phyloP scores from a whole-genome alignment of 2,888 invertebrate genomes.

The Iselma pallidipennis region DNA sequence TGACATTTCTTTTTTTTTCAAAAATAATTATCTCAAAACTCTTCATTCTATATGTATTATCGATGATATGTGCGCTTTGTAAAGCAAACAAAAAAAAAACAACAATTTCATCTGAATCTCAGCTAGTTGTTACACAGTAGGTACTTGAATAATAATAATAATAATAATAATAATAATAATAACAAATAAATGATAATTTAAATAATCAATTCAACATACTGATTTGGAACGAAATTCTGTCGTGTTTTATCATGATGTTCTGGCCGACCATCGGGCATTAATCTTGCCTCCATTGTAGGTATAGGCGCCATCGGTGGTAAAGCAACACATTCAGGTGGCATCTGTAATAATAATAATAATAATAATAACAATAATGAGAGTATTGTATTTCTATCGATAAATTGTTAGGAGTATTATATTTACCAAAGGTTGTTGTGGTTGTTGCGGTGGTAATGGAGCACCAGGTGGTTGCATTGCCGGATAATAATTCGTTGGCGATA shows the following conservation, averaged over 20 bases:
- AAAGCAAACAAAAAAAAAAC: not conserved
- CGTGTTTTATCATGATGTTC: conserved; percentile 48
- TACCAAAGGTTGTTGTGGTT: conserved; percentile 52
- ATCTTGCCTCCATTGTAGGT: conserved; percentile 48
- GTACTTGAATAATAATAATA: conserved; percentile 8
- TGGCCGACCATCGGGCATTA: conserved; percentile 44
- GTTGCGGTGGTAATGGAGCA: conserved; percentile 37
- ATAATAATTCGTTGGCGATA: conserved; percentile 88
- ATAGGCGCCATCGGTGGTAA: conserved; percentile 47
- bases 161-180: conserved; percentile 4
- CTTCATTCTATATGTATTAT: no score
- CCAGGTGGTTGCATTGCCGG: conserved; percentile 61
- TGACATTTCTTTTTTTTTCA: not conserved
- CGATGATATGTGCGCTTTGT: conserved; percentile 30
- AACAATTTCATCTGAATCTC: conserved; percentile 5
- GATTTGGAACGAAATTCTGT: conserved; percentile 47
- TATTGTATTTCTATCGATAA: no score
- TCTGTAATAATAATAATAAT: conserved; percentile 39
- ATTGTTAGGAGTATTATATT: no score
- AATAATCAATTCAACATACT: conserved; percentile 53
- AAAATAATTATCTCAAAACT: not conserved
- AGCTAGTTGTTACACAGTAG: not conserved
- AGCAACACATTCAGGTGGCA: conserved; percentile 53
- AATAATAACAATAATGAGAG: not conserved
- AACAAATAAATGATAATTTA: conserved; percentile 34